Conservation (phyloP, 1,140 invertebrate species). For the Heliothis subflexa region DNA sequence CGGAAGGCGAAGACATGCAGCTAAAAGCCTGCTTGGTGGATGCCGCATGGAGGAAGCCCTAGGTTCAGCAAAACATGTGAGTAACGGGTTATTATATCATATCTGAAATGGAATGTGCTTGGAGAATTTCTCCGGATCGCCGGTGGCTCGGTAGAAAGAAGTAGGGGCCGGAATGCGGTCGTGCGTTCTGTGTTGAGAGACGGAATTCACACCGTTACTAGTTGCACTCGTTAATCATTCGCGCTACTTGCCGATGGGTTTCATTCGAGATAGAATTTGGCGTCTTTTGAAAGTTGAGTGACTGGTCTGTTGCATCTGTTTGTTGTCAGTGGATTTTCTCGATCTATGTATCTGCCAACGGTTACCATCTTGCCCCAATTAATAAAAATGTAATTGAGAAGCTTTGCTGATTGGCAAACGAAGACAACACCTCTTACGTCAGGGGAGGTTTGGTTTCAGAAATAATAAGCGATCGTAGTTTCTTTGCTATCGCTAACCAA, state of each 20-base stretch:
- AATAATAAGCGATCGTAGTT: not conserved
- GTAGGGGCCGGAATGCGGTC: constrained; percentile 58
- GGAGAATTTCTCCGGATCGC: constrained; percentile 61
- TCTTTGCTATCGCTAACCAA: not conserved
- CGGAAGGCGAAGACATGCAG: not conserved
- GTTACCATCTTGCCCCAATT: too few species aligned
- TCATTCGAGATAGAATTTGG: constrained; percentile 27
- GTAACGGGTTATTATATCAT: constrained; percentile 52
- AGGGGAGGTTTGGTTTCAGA: too few species aligned
- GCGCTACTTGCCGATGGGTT: constrained; percentile 1
- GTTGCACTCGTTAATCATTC: constrained; percentile 42
- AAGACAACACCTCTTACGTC: too few species aligned
- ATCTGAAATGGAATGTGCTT: constrained; percentile 68
- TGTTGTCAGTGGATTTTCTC: too few species aligned
- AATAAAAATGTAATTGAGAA: too few species aligned
- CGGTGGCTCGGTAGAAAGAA: constrained; percentile 58
- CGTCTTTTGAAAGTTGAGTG: not conserved
- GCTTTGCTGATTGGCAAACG: too few species aligned
- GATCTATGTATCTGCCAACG: too few species aligned
- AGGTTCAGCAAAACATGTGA: constrained; percentile 43
- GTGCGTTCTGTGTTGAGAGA: constrained; percentile 37
- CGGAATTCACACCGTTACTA: constrained; percentile 52
- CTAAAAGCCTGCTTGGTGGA: constrained; percentile 4
- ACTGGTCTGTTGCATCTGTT: not conserved
- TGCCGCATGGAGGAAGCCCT: constrained; percentile 22